Base-by-base conservation (phyloP, 1,140 invertebrate genomes). In the Drosophila pseudoobscura region DNA sequence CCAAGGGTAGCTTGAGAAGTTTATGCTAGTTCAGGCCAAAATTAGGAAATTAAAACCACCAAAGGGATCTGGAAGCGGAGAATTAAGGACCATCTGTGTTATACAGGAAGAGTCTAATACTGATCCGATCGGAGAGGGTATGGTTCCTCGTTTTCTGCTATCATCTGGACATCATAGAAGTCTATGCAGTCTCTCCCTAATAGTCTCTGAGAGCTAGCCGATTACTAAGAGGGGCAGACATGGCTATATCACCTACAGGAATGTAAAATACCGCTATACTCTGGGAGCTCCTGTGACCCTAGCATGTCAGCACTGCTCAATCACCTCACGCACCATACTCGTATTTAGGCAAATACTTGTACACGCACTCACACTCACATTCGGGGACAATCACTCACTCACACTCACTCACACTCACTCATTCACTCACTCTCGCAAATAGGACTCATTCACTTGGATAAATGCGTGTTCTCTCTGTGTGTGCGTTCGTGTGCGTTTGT, bases 381-480 rank as follows among this genome's bases (percentile, higher is more conserved):
- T 26, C 13, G 24, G n/a, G 35, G 41, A 47, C 31, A 57, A 47
- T 15, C 41, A 60, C 39, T 44, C 45, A 47, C 22, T 31, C 31
- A 44, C 41, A 60, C 39, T 44, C 45, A 47, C 22, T 31, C 31
- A 44, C 6, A 57, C 24, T 29, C 50, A 35, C 15, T 11, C 45
- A 62, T 29, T 17, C 22, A 20, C 13, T 49, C 31, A 56, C 15
- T 56, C 35, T 35, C 17, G 56, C 53, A 57, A 58, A 39, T 65
- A 49, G 51, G 60, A 73, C 62, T 64, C 76, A 80, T 66, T 83
- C 80, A 83, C 80, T 83, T 84, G 80, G 65, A 85, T 85, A 84
- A 84, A 84, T 84, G 78, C 79, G 80, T 84, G 70, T 85, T 76
- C 60, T 69, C 9, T 63, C 13, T 45, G 5, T 31, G 2, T 41